Evolutionary conservation across 2,797 vertebrate genomes (phyloP).

Genomic region (Cossypha dichroa): DNA sequence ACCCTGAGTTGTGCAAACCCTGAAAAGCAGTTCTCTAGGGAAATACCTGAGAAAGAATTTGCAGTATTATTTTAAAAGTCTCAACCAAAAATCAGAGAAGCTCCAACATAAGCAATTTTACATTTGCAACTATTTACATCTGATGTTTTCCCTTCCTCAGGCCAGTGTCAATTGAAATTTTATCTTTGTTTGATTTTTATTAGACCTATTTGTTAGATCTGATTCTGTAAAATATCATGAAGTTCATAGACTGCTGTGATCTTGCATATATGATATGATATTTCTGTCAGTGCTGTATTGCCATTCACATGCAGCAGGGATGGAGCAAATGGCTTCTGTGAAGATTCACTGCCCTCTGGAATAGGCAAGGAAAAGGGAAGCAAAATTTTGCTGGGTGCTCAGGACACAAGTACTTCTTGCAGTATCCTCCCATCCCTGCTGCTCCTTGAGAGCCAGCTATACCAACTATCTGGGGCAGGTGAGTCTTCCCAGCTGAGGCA

Average conservation of each 20-base stretch:
- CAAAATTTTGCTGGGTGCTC: background rate
- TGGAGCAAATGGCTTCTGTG: background rate
- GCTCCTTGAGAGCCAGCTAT: background rate
- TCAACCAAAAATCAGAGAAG: background rate
- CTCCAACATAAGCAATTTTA: background rate
- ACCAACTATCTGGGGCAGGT: fast-evolving
- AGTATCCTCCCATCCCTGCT: background rate
- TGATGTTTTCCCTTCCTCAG: background rate
- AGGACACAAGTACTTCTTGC: background rate
- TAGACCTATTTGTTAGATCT: background rate
- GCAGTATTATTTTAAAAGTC: background rate
- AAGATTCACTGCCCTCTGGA: background rate
- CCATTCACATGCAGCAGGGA: background rate
- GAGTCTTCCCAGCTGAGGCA: background rate
- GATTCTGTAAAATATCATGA: background rate
- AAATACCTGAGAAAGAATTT: background rate
- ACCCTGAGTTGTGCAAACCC: background rate
- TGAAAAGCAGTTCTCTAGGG: background rate
- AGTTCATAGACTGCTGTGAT: background rate
- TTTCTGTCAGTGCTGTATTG: background rate
- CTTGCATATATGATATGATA: background rate
- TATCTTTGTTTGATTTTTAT: background rate
- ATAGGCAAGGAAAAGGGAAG: background rate
- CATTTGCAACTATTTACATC: background rate
- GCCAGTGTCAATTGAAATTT: background rate